Base-by-base conservation (phyloP, 2,888 invertebrate genomes). In the Cheilosia impressa region DNA sequence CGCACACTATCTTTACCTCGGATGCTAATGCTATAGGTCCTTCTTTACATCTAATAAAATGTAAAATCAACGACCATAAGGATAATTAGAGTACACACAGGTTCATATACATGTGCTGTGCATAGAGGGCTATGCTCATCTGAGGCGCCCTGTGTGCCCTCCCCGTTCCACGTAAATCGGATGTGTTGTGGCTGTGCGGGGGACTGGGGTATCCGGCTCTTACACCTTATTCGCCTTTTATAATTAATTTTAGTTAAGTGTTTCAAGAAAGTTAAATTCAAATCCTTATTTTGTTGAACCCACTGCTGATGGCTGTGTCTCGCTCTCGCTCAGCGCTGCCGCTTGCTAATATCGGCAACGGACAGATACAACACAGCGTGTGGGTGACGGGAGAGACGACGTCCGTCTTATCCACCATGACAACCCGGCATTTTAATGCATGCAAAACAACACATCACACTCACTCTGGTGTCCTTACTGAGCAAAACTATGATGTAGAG, bases 171-270 rank as follows among this genome's bases (percentile, higher is more conserved):
- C 31, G 0, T 55, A 27, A 45, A 71, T 71, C 80, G 84, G 80
- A 85, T 76, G 76, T 72, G 84, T 50, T 43, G 55, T 41, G 17
- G 10, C 71, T 45, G 71, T 45, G 45, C 52, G 68, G 45, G 68
- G 50, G 24, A 43, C 55, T 60, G 38, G 52, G 71, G 76, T 77
- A 72, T 80, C 76, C 72, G 77, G 78, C 65, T 73, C 82, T 52
- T 82, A 78, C 87, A 82, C 77, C 87, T 82, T 82, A 81, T 87
- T 87, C 87, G 87, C 87, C 82, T 87, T 85, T 82, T 87, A 87
- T 87, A 87, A 87, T 87, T 87, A 87, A 87, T 87, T 87, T 87
- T 87, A 87, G 82, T 87, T 82, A 87, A 87, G 87, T 87, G 82
- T 87, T 87, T 78, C 87, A 87, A 87, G 87, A 87, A 87, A 87